Evolutionary conservation across 2,888 invertebrate species (phyloP).

Genomic region (Caenorhabditis angaria): DNA sequence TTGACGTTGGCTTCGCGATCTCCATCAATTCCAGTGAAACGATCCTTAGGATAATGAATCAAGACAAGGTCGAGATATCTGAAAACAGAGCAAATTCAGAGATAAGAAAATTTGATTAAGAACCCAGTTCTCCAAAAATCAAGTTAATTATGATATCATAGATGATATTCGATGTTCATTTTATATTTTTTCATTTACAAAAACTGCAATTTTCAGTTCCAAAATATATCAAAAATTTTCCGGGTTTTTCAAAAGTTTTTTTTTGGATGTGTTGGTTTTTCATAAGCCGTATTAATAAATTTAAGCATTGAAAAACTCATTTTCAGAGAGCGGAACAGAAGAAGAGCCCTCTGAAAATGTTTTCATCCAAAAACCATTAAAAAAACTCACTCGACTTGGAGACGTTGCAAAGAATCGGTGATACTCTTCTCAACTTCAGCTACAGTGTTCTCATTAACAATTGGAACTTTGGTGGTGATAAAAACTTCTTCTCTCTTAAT

Average conservation of each 20-base stretch:
- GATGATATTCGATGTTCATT: too few relatives aligned
- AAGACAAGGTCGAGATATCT: slow-evolving; percentile 47
- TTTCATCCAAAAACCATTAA: too few relatives aligned
- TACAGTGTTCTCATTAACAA: slow-evolving; percentile 30
- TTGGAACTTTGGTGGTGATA: slow-evolving; percentile 82
- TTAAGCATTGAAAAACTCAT: too few relatives aligned
- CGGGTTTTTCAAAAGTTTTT: not conserved
- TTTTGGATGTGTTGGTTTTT: too few relatives aligned
- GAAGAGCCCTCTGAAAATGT: too few relatives aligned
- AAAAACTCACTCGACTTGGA: slow-evolving; percentile 37
- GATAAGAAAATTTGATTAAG: not conserved
- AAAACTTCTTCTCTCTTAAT: slow-evolving; percentile 81
- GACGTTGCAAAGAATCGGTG: slow-evolving; percentile 38
- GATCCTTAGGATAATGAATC: slow-evolving; percentile 48
- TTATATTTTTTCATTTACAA: too few relatives aligned
- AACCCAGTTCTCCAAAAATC: not conserved
- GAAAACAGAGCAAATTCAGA: not conserved
- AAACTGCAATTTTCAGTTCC: too few relatives aligned
- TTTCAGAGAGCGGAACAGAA: too few relatives aligned
- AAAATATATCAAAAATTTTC: not conserved
- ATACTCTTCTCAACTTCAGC: slow-evolving; percentile 22
- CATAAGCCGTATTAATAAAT: too few relatives aligned
- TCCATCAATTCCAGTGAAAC: slow-evolving; percentile 20
- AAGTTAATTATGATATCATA: too few relatives aligned
- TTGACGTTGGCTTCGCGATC: slow-evolving; percentile 12